Conservation (phyloP, 2,113 vertebrate species). For the Condylura cristata region DNA sequence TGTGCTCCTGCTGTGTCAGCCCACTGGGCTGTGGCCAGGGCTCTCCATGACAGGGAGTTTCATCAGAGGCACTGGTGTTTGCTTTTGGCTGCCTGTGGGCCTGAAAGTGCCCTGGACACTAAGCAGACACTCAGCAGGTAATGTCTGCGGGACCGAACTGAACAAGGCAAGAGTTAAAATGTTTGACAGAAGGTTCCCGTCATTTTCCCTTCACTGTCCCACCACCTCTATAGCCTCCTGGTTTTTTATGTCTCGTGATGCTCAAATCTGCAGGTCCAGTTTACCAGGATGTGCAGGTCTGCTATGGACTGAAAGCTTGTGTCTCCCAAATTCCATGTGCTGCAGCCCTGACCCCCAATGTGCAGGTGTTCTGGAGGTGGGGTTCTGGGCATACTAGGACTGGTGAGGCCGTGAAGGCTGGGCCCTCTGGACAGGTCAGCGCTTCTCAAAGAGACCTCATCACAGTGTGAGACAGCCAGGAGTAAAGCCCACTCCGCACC, state of each 20-base stretch:
- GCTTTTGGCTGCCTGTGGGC: background rate
- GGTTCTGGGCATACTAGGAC: too few species aligned
- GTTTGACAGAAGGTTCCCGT: background rate
- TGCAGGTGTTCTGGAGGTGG: background rate
- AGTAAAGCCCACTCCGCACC: too few species aligned
- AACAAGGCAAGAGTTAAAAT: fast-evolving
- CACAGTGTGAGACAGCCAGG: too few species aligned
- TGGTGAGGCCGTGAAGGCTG: too few species aligned
- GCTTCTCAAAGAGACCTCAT: background rate
- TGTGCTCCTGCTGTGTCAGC: background rate
- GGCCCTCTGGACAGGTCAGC: background rate
- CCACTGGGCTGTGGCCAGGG: fast-evolving
- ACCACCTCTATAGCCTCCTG: background rate
- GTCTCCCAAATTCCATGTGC: background rate
- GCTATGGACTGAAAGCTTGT: background rate
- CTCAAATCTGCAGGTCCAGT: background rate
- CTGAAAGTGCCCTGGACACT: background rate
- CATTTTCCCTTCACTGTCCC: too few species aligned
- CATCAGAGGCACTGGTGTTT: background rate
- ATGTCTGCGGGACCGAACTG: too few species aligned
- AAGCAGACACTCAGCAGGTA: background rate
- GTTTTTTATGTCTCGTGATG: background rate
- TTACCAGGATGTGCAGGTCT: too few species aligned
- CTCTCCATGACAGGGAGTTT: background rate
- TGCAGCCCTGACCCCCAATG: too few species aligned